Percentiles rank a stretch among this genome's conserved stretches.
These are phyloP conservation scores for Ceratina japonica DNA, from an alignment of 1,140 invertebrate genomes.

Conservation along the genomic window DNA sequence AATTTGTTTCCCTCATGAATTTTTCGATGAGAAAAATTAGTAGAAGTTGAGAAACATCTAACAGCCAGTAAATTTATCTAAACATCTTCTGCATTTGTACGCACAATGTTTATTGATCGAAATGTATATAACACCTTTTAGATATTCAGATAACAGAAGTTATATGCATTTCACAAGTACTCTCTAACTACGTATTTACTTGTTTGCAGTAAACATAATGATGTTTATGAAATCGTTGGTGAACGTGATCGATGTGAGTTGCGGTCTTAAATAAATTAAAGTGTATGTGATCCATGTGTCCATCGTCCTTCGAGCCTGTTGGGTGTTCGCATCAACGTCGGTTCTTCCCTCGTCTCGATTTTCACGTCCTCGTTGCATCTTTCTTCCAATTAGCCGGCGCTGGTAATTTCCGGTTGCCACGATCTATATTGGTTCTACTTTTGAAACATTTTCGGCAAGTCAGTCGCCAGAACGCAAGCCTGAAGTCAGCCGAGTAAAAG, in stretches of 20 bases:
- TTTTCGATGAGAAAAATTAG: no score
- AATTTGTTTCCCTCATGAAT: neutral
- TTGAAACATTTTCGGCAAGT: conserved; percentile 77
- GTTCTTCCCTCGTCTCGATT: neutral
- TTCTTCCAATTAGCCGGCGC: conserved; percentile 57
- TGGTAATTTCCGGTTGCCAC: conserved; percentile 53
- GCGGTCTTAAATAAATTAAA: conserved; percentile 23
- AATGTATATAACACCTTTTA: neutral
- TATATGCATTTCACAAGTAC: neutral
- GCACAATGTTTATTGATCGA: neutral
- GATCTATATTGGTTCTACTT: conserved; percentile 53
- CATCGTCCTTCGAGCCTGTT: neutral
- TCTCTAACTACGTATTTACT: neutral
- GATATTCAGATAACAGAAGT: conserved; percentile 22
- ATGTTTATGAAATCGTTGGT: neutral
- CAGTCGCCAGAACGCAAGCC: conserved; percentile 89
- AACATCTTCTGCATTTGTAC: neutral
- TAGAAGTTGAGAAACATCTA: no score
- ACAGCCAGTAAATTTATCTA: neutral
- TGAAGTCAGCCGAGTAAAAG: conserved; percentile 91
- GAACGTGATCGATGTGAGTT: neutral
- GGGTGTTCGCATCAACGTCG: neutral
- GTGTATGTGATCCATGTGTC: conserved; percentile 18
- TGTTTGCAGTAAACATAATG: neutral
- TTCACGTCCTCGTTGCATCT: conserved; percentile 63